Evolutionary conservation across 2,888 invertebrate genomes (phyloP), one percentile per base, ranked within the genome.

Genomic region (Crematogaster levior): DNA sequence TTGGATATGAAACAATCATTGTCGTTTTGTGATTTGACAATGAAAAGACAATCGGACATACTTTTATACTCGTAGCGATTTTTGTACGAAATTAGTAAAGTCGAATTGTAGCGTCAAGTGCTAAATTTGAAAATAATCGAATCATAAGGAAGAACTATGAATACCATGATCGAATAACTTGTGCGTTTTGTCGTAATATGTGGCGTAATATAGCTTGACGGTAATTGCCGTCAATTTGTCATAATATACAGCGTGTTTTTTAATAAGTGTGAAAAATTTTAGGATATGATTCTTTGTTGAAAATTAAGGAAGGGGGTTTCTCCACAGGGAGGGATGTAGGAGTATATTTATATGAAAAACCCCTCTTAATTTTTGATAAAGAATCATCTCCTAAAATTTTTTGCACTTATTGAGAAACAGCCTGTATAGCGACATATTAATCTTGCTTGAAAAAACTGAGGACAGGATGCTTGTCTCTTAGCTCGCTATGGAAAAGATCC

Each of bases 41-140:
- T 37, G 27, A 12, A 24, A 51, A 65, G 48, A 51, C 74, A 51
- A 75, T 51, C 51, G 48, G 75, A 65, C n/a, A n/a, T 65, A 65
- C 10, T 9, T 48, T 63, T 63, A 34, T 65, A 51, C 5, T 0
- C 18, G 24, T 63, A 48, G 24, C n/a, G 12, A 74, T 34, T 48
- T 63, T 48, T 27, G 24, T 74, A 61, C 3, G 15, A 61, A 74
- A 74, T 63, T 63, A 65, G 3, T 37, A 51, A 37, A 27, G 3
- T 15, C 37, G 7, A 27, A 51, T 63, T 37, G 6, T 9, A 15
- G 27, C 12, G n/a, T 18, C 1, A 37, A 1, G 3, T 65, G n/a
- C 12, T 34, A n/a, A 51, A 75, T n/a, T 7, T 24, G 18, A 74
- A 51, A 51, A 18, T 65, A 65, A 27, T 34, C 37, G 1, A n/a